These are phyloP conservation scores for Alcedo atthis DNA, from an alignment of 2,797 vertebrate species.

Conservation along the genomic window DNA sequence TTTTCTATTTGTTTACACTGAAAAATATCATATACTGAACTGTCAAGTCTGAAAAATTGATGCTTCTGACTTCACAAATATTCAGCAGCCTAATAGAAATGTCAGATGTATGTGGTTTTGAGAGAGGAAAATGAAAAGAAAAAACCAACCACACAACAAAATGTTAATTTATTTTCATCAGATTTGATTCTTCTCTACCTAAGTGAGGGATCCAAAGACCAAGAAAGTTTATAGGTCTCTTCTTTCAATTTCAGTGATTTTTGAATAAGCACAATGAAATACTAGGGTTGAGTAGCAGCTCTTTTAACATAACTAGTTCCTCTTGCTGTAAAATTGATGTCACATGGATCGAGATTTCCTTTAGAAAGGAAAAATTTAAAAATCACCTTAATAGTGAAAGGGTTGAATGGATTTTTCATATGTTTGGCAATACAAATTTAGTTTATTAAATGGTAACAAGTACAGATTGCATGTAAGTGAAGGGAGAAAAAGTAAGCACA, in stretches of 20 bases:
- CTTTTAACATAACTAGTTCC: background rate
- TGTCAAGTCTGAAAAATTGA: constrained; percentile 67
- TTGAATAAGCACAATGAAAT: background rate
- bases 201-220: background rate
- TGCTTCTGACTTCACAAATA: constrained; percentile 43
- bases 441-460: background rate
- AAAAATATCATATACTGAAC: constrained; percentile 38
- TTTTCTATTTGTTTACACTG: constrained; percentile 58
- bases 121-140: background rate
- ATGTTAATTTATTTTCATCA: constrained; percentile 40
- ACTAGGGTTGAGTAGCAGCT: background rate
- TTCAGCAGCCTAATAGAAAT: constrained; percentile 53
- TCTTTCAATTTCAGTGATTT: constrained; percentile 9
- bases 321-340: background rate
- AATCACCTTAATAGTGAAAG: background rate
- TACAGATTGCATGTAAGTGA: background rate
- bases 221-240: background rate
- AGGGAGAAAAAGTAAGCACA: background rate
- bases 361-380: background rate
- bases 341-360: background rate
- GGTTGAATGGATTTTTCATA: background rate
- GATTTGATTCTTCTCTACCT: background rate
- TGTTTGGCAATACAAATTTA: background rate
- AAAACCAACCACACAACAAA: background rate
- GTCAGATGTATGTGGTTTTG: background rate